A percentile compares a stretch with the other conserved stretches of the same genome.
Conservation (phyloP, 2,888 invertebrate species). For the Neoascia interrupta region DNA sequence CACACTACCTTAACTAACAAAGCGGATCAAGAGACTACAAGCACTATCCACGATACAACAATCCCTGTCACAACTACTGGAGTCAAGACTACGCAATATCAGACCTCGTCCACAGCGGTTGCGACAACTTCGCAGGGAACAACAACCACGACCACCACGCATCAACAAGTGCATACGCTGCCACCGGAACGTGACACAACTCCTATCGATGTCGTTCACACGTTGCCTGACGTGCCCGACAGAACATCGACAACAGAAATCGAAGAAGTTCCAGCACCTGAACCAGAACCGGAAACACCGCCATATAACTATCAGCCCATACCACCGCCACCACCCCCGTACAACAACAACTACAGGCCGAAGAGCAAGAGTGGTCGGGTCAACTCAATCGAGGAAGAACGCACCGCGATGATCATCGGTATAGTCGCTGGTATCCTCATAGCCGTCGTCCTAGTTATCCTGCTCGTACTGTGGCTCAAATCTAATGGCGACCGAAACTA, state of each 20-base stretch:
- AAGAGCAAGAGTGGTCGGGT: constrained; percentile 81
- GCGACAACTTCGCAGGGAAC: constrained; percentile 71
- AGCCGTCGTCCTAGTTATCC: constrained; percentile 92
- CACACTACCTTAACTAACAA: constrained; percentile 78
- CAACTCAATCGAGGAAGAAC: constrained; percentile 86
- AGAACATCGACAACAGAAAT: constrained; percentile 71
- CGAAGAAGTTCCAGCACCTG: constrained; percentile 72
- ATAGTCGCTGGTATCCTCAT: constrained; percentile 95
- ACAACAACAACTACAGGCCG: constrained; percentile 77
- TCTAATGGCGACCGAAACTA: constrained; percentile 93
- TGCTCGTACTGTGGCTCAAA: constrained; percentile 93
- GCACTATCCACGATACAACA: constrained; percentile 73
- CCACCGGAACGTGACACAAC: constrained; percentile 77
- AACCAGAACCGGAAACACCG: constrained; percentile 72
- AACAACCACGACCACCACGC: constrained; percentile 74
- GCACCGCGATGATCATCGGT: constrained; percentile 89
- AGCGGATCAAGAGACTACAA: constrained; percentile 70
- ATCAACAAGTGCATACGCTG: constrained; percentile 76
- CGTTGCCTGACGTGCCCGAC: constrained; percentile 70
- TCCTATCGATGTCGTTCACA: constrained; percentile 74
- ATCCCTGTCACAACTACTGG: constrained; percentile 72
- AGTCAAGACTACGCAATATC: constrained; percentile 57
- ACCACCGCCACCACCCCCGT: constrained; percentile 76
- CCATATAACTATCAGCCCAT: constrained; percentile 74
- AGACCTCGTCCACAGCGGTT: constrained; percentile 68